Evolutionary conservation across 2,888 invertebrate species (phyloP).

Genomic region (Lepidochitona cinerea): DNA sequence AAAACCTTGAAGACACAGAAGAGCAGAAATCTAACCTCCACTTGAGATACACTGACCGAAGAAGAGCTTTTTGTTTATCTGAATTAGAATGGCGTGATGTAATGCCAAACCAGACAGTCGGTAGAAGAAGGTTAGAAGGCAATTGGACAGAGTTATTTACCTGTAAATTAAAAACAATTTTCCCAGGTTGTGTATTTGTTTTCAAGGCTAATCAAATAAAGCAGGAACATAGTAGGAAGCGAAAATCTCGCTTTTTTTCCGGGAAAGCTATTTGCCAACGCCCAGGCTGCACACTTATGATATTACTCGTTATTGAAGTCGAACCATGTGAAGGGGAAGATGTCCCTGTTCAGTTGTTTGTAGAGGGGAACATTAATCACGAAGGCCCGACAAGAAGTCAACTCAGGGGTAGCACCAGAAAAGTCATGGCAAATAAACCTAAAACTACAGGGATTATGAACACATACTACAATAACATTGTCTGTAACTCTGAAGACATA

Average conservation of each 20-base stretch:
- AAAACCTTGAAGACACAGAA: too few relatives aligned
- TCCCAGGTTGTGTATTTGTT: not conserved
- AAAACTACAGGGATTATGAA: not conserved
- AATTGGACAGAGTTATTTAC: not conserved
- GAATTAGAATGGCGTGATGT: not conserved
- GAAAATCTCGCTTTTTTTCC: not conserved
- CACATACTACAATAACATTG: not conserved
- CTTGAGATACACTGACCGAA: too few relatives aligned
- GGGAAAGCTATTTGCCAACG: not conserved
- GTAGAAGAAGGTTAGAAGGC: not conserved
- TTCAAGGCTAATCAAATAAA: not conserved
- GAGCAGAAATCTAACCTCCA: too few relatives aligned
- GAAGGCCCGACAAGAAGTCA: not conserved
- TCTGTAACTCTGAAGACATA: not conserved
- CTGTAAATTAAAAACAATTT: not conserved
- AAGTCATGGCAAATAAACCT: not conserved
- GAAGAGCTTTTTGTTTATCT: not conserved
- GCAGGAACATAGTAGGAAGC: not conserved
- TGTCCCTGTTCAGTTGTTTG: too few relatives aligned
- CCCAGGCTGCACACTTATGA: not conserved
- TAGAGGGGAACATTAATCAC: not conserved
- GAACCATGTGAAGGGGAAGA: not conserved
- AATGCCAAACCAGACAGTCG: not conserved
- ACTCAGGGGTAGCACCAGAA: not conserved
- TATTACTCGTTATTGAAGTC: not conserved